These are phyloP conservation scores for Creontiades dilutus DNA, from an alignment of 2,888 invertebrate genomes.

Conservation along the genomic window DNA sequence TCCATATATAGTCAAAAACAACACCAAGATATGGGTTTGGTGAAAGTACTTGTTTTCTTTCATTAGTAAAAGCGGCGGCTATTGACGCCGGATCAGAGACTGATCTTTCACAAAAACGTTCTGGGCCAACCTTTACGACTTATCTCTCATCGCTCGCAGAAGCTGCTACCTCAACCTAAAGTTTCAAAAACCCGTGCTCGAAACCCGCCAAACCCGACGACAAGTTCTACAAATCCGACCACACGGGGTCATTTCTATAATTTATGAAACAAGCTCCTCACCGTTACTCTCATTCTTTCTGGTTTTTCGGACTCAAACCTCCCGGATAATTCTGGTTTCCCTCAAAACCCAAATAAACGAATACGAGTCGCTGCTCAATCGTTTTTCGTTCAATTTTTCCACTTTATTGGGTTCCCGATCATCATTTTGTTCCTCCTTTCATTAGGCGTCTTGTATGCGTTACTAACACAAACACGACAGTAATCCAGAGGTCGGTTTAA, in stretches of 20 bases:
- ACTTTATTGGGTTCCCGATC: too few relatives aligned
- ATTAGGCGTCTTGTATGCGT: background rate
- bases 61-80: too few relatives aligned
- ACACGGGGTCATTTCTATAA: background rate
- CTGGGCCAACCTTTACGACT: too few relatives aligned
- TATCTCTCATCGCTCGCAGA: background rate
- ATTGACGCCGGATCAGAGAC: too few relatives aligned
- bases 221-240: background rate
- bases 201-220: background rate
- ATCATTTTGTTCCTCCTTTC: background rate
- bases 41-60: too few relatives aligned
- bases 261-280: conserved; percentile 16
- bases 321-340: background rate
- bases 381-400: background rate
- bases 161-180: background rate
- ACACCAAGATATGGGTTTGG: too few relatives aligned
- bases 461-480: background rate
- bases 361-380: background rate
- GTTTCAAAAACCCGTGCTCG: background rate
- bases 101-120: too few relatives aligned
- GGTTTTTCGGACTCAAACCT: background rate
- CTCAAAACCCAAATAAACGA: background rate
- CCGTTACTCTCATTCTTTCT: conserved; percentile 14
- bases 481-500: conserved; percentile 24
- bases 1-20: too few relatives aligned